Base-by-base conservation (phyloP, 2,888 invertebrate genomes). In the Ectemnius cavifrons region DNA sequence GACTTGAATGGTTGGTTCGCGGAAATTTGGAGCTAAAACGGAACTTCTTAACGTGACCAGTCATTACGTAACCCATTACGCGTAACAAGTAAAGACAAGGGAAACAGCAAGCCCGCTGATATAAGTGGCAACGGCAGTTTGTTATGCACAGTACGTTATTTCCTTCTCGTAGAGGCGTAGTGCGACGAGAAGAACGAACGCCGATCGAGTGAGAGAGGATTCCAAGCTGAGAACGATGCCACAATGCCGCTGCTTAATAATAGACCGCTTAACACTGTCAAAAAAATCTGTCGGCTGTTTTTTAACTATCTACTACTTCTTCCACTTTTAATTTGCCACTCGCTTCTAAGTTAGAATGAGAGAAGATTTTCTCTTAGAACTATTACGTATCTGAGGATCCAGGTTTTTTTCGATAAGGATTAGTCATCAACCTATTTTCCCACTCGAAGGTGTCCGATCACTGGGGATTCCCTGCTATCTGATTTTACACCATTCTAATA, bases 61-160 rank as follows among this genome's bases (percentile, higher is more conserved):
- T 20, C 59, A 57, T 81, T 81, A 73, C 77, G 73, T 75, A 81
- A 81, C 75, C 68, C 70, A 71, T 81, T 71, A 75, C 69, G 69
- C 71, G 79, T 75, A 71, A 74, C 77, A 70, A 71, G 74, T 71
- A 67, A 71, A 73, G 67, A 67, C 65, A 68, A 63, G 73, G 79
- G 72, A 70, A 76, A 72, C 78, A 80, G 71, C 73, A 73, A 62
- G 63, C 57, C 57, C 65, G 74, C 63, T 52, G 16, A 67, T 59
- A 70, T 66, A 67, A 37, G 73, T 72, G 72, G 72, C 70, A 63
- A 61, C 73, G 78, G 52, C 16, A 68, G 67, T 82, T 85, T 82
- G 77, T 75, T 82, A 85, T 83, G 84, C 84, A 76, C 46, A 74
- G 59, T 68, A 71, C 77, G 80, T 83, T 80, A 84, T 85, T 85